Evolutionary conservation across 2,888 invertebrate genomes (phyloP).

Genomic region (Palloptera scutellata): DNA sequence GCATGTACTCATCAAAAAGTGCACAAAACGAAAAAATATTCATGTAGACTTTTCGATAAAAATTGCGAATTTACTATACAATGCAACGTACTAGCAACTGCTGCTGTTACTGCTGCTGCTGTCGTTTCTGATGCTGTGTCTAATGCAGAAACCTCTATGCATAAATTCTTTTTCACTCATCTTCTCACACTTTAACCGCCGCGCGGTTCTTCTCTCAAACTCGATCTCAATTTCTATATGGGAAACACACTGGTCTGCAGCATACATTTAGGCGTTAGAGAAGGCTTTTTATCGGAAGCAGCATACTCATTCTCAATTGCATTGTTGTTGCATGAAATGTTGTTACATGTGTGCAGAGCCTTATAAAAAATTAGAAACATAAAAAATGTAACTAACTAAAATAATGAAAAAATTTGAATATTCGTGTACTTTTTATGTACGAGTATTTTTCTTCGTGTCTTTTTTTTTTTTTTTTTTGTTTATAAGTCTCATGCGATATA

Average conservation of each 20-base stretch:
- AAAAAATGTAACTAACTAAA: no score
- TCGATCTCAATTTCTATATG: background rate
- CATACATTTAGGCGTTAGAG: conserved; percentile 4
- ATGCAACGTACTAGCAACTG: conserved; percentile 34
- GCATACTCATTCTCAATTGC: no score
- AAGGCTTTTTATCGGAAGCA: background rate
- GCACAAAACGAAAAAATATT: no score
- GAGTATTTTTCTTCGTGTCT: no score
- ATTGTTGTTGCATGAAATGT: no score
- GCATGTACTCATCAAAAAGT: no score
- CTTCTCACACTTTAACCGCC: background rate
- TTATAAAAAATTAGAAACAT: no score
- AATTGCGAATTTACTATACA: conserved; percentile 33
- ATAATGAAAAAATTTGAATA: no score
- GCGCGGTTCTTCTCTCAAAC: background rate
- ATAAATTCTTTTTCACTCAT: background rate
- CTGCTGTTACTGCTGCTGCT: conserved; percentile 25
- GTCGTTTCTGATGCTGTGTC: conserved; percentile 25
- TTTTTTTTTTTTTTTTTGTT: no score
- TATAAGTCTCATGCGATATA: no score
- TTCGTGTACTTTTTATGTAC: no score
- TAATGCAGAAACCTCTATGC: conserved; percentile 23
- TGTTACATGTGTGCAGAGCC: no score
- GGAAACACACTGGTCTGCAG: background rate
- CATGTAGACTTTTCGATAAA: conserved; percentile 23